Evolutionary conservation across 2,888 invertebrate species (phyloP), one percentile per base, ranked within the genome.

Genomic region (Pecten maximus): DNA sequence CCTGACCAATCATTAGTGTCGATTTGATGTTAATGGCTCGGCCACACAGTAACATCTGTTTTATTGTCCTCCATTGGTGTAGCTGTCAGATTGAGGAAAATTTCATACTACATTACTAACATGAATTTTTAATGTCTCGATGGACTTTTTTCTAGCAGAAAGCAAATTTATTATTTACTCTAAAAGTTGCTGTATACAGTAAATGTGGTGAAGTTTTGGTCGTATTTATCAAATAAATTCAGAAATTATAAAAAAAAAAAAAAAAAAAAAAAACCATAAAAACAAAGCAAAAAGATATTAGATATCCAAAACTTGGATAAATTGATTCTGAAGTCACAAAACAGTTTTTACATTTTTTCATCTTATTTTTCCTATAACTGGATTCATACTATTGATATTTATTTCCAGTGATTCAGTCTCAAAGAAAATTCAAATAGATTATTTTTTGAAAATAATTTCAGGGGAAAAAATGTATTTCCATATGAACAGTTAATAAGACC

Each of bases 51-150:
- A 10, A 74, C 74, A 74, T 35, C 35, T 35, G 74, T 74, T 74
- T 35, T 35, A 74, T 35, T 74, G 74, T 74, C 35, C 35, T 35
- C 35, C 12, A n/a, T 8, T 60, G 23, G 23, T 60, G n/a, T 23
- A 60, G 23, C 60, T n/a, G 60, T 60, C 10, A 6, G 74, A 28
- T 74, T 12, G 74, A 28, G 28, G 10, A 23, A 35, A 74, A 74
- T 74, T 74, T 74, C 74, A 74, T 74, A 74, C 74, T 35, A 35
- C 74, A 74, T 74, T 74, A 23, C 74, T 74, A 16, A 35, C 35
- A 74, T 74, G 74, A 74, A 74, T 74, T 74, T 74, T 74, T 74
- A 0, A 74, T 74, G 35, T 74, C 74, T 10, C 74, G 3, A 8
- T 28, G 74, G 74, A 74, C 35, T 10, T 35, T 74, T 74, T 74